phyloP scores from a whole-genome alignment of 2,113 vertebrate genomes.

The Columbina picui region DNA sequence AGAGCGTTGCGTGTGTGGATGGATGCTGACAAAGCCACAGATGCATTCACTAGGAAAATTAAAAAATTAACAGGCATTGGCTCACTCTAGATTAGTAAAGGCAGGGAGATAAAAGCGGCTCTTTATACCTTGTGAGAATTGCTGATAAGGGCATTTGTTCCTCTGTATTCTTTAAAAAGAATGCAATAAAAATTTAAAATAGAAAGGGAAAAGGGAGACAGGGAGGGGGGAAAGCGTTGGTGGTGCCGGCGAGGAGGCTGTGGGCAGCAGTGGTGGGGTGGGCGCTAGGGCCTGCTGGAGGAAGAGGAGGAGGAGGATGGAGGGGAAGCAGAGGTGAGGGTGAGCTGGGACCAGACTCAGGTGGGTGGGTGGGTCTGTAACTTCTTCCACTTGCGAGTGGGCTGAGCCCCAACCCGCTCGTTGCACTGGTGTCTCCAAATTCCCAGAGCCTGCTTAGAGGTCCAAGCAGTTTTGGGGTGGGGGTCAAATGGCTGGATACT shows the following conservation, averaged over 20 bases:
- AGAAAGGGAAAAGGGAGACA: neutral
- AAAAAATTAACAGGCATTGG: constrained; percentile 41
- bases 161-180: constrained; percentile 58
- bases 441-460: neutral
- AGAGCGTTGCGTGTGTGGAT: neutral
- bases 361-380: neutral
- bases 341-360: neutral
- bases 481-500: neutral
- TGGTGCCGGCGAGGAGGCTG: rapidly evolving
- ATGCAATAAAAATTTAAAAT: constrained; percentile 62
- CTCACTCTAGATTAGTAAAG: constrained; percentile 32
- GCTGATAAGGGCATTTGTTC: constrained; percentile 65
- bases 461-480: neutral
- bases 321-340: neutral
- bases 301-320: constrained; percentile 8
- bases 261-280: rapidly evolving
- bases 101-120: constrained; percentile 50
- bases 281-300: neutral
- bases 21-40: constrained; percentile 27
- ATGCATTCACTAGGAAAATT: constrained; percentile 42
- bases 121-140: constrained; percentile 61
- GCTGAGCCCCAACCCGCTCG: neutral
- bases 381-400: neutral
- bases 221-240: neutral
- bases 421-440: neutral